Conservation (phyloP, 2,888 invertebrate species). For the Sinopyrophorus schimmeli region DNA sequence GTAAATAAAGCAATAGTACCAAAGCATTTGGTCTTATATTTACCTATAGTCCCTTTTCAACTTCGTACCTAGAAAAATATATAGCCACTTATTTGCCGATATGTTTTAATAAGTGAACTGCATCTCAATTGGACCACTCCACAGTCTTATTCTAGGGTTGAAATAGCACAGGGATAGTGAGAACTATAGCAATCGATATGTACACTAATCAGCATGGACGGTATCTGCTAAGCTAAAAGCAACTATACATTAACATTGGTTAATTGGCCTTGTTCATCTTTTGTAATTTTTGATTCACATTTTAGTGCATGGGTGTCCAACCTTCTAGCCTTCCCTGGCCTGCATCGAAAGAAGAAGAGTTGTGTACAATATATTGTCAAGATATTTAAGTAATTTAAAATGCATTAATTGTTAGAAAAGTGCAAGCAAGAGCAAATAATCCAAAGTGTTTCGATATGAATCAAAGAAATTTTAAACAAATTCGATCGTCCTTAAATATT, state of each 20-base stretch:
- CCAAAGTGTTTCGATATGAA: too few species aligned
- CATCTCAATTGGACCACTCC: constrained; percentile 52
- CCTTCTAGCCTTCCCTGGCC: too few species aligned
- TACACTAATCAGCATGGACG: constrained; percentile 46
- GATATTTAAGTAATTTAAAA: too few species aligned
- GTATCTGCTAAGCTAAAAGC: constrained; percentile 45
- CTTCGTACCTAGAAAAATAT: constrained; percentile 52
- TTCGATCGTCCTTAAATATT: too few species aligned
- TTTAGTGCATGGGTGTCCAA: too few species aligned
- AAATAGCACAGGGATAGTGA: constrained; percentile 29
- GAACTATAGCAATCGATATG: constrained; percentile 36
- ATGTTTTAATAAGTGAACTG: constrained; percentile 48
- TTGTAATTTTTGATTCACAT: constrained; percentile 21
- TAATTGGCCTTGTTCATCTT: constrained; percentile 23
- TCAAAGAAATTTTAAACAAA: too few species aligned
- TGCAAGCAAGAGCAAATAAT: too few species aligned
- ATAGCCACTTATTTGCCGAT: constrained; percentile 50
- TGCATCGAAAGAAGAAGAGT: too few species aligned
- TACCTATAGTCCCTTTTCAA: constrained; percentile 22
- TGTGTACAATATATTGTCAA: too few species aligned
- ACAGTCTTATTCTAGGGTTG: constrained; percentile 50
- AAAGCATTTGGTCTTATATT: constrained; percentile 50
- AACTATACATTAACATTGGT: constrained; percentile 12
- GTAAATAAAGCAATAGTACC: constrained; percentile 56
- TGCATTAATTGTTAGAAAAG: too few species aligned